phyloP scores from a whole-genome alignment of 2,113 vertebrate species.

The Hippolais icterina region DNA sequence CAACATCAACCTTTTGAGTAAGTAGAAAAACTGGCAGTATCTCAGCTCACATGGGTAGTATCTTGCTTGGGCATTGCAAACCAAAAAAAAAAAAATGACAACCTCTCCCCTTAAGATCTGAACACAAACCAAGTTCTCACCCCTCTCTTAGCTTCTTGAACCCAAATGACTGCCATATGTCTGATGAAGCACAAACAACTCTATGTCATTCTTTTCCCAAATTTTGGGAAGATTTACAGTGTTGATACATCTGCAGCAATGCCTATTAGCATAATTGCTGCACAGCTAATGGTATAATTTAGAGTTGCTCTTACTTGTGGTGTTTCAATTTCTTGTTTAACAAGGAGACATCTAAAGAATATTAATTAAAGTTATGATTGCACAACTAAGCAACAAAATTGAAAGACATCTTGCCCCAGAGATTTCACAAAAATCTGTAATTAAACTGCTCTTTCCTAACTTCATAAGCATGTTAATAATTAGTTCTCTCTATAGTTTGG shows the following conservation, averaged over 20 bases:
- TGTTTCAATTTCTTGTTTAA: neutral
- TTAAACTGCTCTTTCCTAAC: neutral
- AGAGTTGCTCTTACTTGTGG: neutral
- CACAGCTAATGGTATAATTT: neutral
- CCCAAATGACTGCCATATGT: neutral
- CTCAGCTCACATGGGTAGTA: neutral
- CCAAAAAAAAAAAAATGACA: neutral
- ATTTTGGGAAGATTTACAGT: neutral
- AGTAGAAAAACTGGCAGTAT: neutral
- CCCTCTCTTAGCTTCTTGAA: neutral
- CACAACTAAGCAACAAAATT: neutral
- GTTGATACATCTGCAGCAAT: neutral
- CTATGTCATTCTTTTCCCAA: neutral
- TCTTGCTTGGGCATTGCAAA: neutral
- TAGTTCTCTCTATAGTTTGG: neutral
- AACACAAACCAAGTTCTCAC: neutral
- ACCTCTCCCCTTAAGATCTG: neutral
- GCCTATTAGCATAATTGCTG: neutral
- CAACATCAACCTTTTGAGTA: neutral
- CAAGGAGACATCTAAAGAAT: neutral
- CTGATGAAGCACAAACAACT: neutral
- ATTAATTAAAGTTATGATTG: neutral
- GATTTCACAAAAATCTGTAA: slow-evolving; percentile 12
- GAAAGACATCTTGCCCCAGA: rapidly evolving
- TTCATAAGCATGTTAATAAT: neutral